These are phyloP conservation scores for Ranitomeya imitator DNA, from an alignment of 2,113 vertebrate species.

Conservation along the genomic window DNA sequence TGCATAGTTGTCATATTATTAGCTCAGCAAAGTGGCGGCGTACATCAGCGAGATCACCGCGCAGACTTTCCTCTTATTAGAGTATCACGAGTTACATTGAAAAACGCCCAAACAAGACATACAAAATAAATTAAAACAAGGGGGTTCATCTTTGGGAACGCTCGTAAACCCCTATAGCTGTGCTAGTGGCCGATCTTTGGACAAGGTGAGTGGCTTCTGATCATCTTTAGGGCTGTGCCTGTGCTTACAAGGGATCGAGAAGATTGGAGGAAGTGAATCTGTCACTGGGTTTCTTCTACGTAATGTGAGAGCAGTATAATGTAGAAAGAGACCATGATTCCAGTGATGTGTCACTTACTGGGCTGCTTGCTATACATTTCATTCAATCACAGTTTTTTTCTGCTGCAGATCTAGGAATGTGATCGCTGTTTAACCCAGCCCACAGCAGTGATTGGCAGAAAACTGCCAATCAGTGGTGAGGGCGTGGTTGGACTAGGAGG, in stretches of 20 bases:
- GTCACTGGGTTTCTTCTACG: no score
- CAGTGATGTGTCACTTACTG: no score
- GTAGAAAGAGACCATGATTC: no score
- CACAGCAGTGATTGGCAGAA: no score
- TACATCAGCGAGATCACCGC: background rate
- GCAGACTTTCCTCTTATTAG: background rate
- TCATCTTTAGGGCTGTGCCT: background rate
- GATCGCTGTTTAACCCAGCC: no score
- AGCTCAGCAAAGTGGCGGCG: background rate
- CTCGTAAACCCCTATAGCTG: background rate
- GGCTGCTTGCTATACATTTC: no score
- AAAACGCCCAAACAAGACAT: background rate
- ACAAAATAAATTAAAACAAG: background rate
- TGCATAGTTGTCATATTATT: conserved; percentile 1
- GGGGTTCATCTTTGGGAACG: background rate
- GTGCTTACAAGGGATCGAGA: background rate
- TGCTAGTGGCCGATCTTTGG: conserved; percentile 1
- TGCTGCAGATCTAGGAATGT: no score
- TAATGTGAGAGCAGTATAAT: no score
- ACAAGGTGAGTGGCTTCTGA: background rate
- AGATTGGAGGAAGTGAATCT: no score
- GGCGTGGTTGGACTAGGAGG: no score
- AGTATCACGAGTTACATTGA: background rate
- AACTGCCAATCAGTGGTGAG: no score
- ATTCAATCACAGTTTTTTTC: no score